Conservation (phyloP, 2,888 invertebrate species). For the Cotesia congregata region DNA sequence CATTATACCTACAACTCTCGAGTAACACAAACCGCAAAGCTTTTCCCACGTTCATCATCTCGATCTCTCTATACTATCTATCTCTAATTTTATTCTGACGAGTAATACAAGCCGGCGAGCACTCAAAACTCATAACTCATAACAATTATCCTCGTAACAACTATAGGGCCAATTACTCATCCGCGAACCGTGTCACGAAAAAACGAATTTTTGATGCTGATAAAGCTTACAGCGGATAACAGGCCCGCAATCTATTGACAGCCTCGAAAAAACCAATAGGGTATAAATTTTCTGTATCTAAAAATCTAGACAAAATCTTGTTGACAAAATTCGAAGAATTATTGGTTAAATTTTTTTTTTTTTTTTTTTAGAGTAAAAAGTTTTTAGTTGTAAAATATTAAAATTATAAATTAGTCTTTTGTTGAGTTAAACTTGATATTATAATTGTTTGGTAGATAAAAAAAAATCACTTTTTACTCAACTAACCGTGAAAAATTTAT, state of each 20-base stretch:
- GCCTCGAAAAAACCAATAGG: not conserved
- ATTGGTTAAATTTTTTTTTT: not conserved
- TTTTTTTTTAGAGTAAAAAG: not conserved
- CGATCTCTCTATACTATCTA: not conserved
- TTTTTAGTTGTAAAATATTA: not conserved
- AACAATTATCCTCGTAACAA: not conserved
- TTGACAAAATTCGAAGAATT: not conserved
- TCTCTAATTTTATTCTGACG: not conserved
- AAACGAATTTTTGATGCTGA: not conserved
- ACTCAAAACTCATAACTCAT: not conserved
- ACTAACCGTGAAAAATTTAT: not conserved
- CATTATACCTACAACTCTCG: slow-evolving; percentile 38
- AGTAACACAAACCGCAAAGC: slow-evolving; percentile 37
- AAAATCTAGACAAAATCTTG: not conserved
- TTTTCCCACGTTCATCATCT: slow-evolving; percentile 42
- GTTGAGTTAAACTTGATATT: not conserved
- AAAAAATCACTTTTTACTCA: not conserved
- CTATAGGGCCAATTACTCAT: not conserved
- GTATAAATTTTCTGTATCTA: not conserved
- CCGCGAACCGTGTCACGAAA: not conserved
- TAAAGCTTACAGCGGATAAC: not conserved
- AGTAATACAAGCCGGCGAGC: not conserved
- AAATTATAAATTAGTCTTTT: not conserved
- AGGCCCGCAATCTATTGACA: not conserved
- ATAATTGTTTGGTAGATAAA: not conserved